Conservation (phyloP, 2,797 vertebrate genomes). For the Sylvilagus floridanus region DNA sequence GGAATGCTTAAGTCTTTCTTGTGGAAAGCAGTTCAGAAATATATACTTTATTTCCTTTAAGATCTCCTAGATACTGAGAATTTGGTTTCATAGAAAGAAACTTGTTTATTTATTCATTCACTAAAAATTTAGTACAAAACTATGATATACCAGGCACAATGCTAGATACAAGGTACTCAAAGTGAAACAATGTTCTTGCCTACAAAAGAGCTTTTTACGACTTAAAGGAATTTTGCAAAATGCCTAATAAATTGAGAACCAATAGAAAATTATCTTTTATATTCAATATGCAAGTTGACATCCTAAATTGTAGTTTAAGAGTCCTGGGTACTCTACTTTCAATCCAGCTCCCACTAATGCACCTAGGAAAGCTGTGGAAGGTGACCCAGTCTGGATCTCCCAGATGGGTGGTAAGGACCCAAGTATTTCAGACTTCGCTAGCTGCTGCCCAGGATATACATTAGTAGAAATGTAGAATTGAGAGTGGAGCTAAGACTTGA, state of each 20-base stretch:
- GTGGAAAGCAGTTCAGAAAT: slow-evolving; percentile 29
- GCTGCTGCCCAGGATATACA: too few relatives aligned
- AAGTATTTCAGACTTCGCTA: too few relatives aligned
- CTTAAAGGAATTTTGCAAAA: slow-evolving; percentile 49
- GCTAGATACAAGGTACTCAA: not conserved
- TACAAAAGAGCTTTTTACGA: not conserved
- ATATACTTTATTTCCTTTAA: slow-evolving; percentile 27
- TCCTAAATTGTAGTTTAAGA: not conserved
- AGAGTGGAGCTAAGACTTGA: too few relatives aligned
- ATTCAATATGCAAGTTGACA: slow-evolving; percentile 2
- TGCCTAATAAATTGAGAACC: slow-evolving; percentile 35
- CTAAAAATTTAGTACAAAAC: not conserved
- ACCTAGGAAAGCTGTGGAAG: too few relatives aligned
- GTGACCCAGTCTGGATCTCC: too few relatives aligned
- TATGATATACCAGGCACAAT: not conserved
- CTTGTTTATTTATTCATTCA: slow-evolving; percentile 28
- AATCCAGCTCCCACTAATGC: too few relatives aligned
- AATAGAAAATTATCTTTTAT: slow-evolving; percentile 21
- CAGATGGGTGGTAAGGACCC: too few relatives aligned
- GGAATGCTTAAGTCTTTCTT: slow-evolving; percentile 35
- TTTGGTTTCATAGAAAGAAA: slow-evolving; percentile 24
- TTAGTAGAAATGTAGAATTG: too few relatives aligned
- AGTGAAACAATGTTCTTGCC: slow-evolving; percentile 12
- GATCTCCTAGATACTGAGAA: not conserved
- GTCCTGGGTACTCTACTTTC: too few relatives aligned